These are phyloP conservation scores for Cossypha niveicapilla DNA, from an alignment of 2,797 vertebrate genomes.

Conservation along the genomic window DNA sequence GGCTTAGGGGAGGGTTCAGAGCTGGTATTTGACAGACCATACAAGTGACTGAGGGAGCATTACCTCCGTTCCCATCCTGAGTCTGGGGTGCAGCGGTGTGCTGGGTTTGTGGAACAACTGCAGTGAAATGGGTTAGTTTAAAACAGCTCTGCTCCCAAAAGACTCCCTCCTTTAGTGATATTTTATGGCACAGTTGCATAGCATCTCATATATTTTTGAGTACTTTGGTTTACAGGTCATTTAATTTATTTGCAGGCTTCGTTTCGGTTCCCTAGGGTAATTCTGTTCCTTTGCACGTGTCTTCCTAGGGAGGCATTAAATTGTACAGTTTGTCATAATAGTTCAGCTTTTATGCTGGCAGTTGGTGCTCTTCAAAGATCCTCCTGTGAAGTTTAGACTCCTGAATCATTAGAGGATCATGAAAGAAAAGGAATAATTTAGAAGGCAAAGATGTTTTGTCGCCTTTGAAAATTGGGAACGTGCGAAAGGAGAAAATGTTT, in stretches of 20 bases:
- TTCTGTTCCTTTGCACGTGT: slow-evolving; percentile 5
- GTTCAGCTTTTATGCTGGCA: slow-evolving; percentile 57
- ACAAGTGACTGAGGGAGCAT: background rate
- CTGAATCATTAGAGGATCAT: slow-evolving; percentile 43
- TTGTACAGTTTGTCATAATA: slow-evolving; percentile 45
- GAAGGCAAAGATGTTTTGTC: slow-evolving; percentile 43
- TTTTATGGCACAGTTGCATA: slow-evolving; percentile 8
- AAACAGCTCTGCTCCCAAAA: background rate
- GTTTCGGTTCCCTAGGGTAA: background rate
- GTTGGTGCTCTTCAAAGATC: slow-evolving; percentile 45
- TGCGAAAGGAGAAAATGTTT: slow-evolving; percentile 27
- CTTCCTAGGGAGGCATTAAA: slow-evolving; percentile 42
- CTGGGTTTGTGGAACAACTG: background rate
- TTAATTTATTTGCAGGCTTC: slow-evolving; percentile 48
- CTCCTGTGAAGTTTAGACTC: slow-evolving; percentile 34
- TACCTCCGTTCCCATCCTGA: background rate
- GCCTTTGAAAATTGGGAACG: slow-evolving; percentile 44
- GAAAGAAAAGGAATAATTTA: slow-evolving; percentile 62
- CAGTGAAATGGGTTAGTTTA: background rate
- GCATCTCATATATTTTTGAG: slow-evolving; percentile 50
- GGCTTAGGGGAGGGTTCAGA: background rate
- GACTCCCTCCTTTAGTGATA: background rate
- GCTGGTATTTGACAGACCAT: background rate
- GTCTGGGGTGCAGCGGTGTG: background rate
- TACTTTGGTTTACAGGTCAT: slow-evolving; percentile 57